Percentiles rank a stretch among this genome's conserved stretches.
phyloP scores from a whole-genome alignment of 2,888 invertebrate genomes.

The Oconnorella tubifera region DNA sequence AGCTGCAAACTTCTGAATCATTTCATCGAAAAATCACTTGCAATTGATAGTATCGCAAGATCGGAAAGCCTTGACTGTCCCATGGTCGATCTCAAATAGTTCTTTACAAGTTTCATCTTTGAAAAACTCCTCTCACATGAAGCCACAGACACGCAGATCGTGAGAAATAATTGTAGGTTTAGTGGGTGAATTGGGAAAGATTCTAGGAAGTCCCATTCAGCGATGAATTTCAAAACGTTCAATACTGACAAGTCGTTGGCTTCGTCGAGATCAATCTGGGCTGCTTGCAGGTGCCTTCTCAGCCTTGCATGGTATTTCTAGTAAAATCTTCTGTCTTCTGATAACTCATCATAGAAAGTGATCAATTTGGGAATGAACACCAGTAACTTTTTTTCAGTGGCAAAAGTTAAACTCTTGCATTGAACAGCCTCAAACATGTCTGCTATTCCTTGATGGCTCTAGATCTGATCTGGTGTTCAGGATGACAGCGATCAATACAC shows the following conservation, averaged over 20 bases:
- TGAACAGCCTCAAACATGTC: too few relatives aligned
- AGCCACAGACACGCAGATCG: neutral
- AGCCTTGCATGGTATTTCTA: constrained; percentile 1
- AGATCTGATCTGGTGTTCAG: too few relatives aligned
- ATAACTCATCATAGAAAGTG: constrained; percentile 2
- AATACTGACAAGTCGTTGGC: neutral
- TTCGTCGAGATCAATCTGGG: neutral
- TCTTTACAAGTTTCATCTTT: constrained; percentile 2
- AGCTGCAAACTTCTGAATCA: neutral
- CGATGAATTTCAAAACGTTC: neutral
- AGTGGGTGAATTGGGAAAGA: neutral
- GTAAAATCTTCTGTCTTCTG: neutral
- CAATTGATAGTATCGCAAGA: neutral
- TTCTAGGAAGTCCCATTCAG: constrained; percentile 2
- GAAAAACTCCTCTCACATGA: constrained; percentile 2
- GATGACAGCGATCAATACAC: too few relatives aligned
- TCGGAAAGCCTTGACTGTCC: constrained; percentile 11
- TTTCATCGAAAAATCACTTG: neutral
- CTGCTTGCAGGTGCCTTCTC: neutral
- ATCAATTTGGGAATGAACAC: too few relatives aligned
- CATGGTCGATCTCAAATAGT: constrained; percentile 9
- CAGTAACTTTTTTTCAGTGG: too few relatives aligned
- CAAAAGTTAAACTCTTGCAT: too few relatives aligned
- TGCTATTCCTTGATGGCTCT: too few relatives aligned
- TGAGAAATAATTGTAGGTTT: neutral